Evolutionary conservation across 2,888 invertebrate genomes (phyloP).

Genomic region (Tetragonula carbonaria): DNA sequence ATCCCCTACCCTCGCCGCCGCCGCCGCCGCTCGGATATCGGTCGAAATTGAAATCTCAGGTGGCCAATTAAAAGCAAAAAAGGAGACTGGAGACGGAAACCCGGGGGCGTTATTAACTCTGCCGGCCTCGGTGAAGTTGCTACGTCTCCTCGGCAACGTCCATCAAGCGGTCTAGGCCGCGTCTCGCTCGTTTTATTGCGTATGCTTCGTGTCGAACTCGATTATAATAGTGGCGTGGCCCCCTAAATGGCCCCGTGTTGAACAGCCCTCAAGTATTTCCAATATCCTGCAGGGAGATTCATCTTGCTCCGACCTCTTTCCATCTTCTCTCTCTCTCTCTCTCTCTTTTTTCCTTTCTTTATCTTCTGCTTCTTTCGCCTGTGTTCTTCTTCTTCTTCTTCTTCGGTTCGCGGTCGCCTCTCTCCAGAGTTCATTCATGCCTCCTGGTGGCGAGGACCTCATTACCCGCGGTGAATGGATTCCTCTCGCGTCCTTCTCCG

Average conservation of each 20-base stretch:
- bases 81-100: neutral
- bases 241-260: constrained; percentile 80
- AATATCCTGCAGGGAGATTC: constrained; percentile 83
- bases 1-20: too few species aligned
- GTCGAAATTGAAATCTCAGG: constrained; percentile 62
- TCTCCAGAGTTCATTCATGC: constrained; percentile 80
- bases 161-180: constrained; percentile 62
- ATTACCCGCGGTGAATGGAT: constrained; percentile 81
- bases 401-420: constrained; percentile 56
- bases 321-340: constrained; percentile 12
- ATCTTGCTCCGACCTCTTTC: constrained; percentile 64
- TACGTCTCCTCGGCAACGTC: constrained; percentile 39
- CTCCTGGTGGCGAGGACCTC: constrained; percentile 81
- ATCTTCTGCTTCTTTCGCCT: neutral
- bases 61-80: constrained; percentile 39
- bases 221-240: constrained; percentile 80
- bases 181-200: constrained; percentile 68
- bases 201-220: constrained; percentile 75
- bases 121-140: neutral
- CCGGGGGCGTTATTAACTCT: constrained; percentile 52
- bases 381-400: constrained; percentile 17
- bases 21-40: neutral
- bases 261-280: constrained; percentile 83
- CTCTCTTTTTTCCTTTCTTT: constrained; percentile 3
- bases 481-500: constrained; percentile 53